phyloP scores from a whole-genome alignment of 2,888 invertebrate species.

The Seladonia tumulorum region DNA sequence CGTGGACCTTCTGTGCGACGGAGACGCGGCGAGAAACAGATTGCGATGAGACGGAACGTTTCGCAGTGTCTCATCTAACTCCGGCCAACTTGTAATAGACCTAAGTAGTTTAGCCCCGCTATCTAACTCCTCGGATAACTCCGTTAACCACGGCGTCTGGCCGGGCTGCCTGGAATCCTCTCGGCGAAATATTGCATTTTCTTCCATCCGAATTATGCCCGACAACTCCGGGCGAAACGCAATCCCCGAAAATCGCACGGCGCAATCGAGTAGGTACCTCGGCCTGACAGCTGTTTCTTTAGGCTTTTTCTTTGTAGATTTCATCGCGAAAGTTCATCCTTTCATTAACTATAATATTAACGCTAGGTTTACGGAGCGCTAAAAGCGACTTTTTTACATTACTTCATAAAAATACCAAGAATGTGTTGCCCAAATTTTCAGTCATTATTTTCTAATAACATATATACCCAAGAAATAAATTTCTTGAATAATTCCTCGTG shows the following conservation, averaged over 20 bases:
- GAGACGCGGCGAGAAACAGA: slow-evolving; percentile 14
- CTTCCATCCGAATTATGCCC: slow-evolving; percentile 4
- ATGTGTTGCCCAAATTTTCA: no score
- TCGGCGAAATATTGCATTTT: slow-evolving; percentile 14
- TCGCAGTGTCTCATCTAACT: slow-evolving; percentile 52
- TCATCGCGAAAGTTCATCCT: neutral
- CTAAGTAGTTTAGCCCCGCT: slow-evolving; percentile 52
- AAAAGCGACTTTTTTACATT: no score
- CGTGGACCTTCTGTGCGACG: neutral
- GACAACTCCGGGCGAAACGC: neutral
- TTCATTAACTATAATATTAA: neutral
- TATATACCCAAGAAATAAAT: no score
- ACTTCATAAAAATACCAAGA: no score
- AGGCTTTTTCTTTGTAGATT: neutral
- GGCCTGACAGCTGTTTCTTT: neutral
- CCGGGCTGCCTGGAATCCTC: slow-evolving; percentile 1
- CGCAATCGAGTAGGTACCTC: neutral
- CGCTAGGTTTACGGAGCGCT: no score
- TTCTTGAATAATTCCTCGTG: no score
- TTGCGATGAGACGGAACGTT: slow-evolving; percentile 27
- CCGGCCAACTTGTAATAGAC: slow-evolving; percentile 46
- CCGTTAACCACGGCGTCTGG: slow-evolving; percentile 37
- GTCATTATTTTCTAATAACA: no score
- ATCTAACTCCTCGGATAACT: slow-evolving; percentile 46
- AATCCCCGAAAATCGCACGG: neutral